A percentile compares a stretch with the other conserved stretches of the same genome.
Evolutionary conservation across 1,140 invertebrate species (phyloP).

Genomic region (Bombus pascuorum): DNA sequence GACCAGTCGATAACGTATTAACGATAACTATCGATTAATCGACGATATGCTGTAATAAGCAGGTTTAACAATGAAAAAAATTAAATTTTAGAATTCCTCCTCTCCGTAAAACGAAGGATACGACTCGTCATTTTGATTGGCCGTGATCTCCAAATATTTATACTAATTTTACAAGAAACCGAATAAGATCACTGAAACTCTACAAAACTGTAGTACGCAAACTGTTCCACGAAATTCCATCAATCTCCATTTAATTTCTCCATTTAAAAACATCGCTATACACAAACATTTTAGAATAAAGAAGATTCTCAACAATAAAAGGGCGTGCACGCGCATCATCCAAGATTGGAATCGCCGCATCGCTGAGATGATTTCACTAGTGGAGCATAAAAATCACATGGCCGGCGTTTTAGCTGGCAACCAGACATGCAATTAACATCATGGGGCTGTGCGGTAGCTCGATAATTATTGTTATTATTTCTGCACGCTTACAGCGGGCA

Average conservation of each 20-base stretch:
- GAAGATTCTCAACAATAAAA: neutral
- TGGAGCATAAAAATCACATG: slow-evolving; percentile 9
- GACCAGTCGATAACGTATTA: too few relatives aligned
- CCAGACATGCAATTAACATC: slow-evolving; percentile 52
- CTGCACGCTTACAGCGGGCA: neutral
- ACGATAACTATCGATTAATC: too few relatives aligned
- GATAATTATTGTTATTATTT: slow-evolving; percentile 65
- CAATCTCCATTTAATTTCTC: neutral
- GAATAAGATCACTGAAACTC: neutral
- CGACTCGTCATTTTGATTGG: too few relatives aligned
- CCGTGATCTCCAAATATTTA: too few relatives aligned
- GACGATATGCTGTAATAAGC: too few relatives aligned
- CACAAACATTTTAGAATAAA: neutral
- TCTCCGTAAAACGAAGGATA: too few relatives aligned
- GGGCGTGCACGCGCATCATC: neutral
- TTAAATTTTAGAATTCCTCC: too few relatives aligned
- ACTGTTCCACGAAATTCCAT: neutral
- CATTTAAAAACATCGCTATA: too few relatives aligned
- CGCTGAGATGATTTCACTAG: neutral
- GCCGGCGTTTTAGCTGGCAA: neutral
- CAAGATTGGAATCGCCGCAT: neutral
- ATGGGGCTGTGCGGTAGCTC: slow-evolving; percentile 43
- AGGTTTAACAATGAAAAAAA: too few relatives aligned
- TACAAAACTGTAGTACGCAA: too few relatives aligned
- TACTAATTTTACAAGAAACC: neutral